Evolutionary conservation across 1,140 invertebrate genomes (phyloP), one percentile per base, ranked within the genome.

Genomic region (Caenorhabditis remanei): DNA sequence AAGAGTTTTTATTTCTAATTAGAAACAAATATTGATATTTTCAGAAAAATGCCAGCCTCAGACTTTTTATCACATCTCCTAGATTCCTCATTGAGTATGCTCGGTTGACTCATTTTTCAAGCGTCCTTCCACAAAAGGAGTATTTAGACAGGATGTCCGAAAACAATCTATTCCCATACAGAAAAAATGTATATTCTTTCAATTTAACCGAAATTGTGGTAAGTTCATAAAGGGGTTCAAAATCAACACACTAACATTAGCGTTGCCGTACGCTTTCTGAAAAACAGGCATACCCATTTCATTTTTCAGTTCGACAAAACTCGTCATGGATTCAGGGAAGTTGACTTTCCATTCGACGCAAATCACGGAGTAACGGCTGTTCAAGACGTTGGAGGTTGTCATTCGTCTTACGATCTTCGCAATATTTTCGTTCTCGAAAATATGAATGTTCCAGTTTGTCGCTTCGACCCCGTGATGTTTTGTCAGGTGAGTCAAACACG

Each of bases 281-380:
- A n/a, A 19, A n/a, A n/a, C 0, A 58, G n/a, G n/a, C 14, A 58
- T 8, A 58, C 16, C n/a, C 2, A n/a, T 8, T 41, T 65, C 24
- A 65, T 16, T 32, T 79, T 79, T 50, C 46, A 79, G 71, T 79
- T 79, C 9, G n/a, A 79, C n/a, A 79, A 79, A 32, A 79, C 71
- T 50, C 71, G 71, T 24, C 71, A 79, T n/a, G 71, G 71, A 32
- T 79, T 79, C 46, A n/a, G 7, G 0, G 19, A 79, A 32, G 14
- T 24, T 11, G 71, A 79, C n/a, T 50, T 79, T 11, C 71, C 71
- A 48, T 21, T 79, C 19, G 71, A 79, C 4, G 46, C 46, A 11
- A 79, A 79, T 79, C 71, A 79, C n/a, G 71, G 71, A 50, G 71
- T 50, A 7, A 48, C 43, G 1, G 71, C 71, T 7, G 14, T 50